Conservation (phyloP, 2,797 vertebrate species). For the Cynodonichthys magdalenae region DNA sequence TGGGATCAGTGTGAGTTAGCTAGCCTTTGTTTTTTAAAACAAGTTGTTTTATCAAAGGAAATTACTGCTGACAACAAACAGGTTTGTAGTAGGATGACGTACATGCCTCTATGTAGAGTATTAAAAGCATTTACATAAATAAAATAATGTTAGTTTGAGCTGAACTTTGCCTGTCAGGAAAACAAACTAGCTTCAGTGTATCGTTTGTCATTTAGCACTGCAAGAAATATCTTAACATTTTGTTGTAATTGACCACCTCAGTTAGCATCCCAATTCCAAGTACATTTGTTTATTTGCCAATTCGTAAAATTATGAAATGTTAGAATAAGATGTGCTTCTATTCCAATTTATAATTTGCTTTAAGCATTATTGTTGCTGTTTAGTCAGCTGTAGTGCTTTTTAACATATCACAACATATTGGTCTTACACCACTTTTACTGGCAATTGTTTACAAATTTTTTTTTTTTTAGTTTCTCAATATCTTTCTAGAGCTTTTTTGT, state of each 20-base stretch:
- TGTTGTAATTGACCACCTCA: no score
- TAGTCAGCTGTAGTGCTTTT: not conserved
- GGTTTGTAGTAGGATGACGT: not conserved
- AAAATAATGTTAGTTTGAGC: not conserved
- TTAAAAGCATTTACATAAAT: not conserved
- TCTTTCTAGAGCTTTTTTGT: no score
- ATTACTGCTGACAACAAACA: not conserved
- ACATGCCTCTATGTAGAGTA: not conserved
- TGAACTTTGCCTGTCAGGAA: constrained; percentile 4
- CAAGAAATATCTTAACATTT: no score
- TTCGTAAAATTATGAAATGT: no score
- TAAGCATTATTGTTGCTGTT: not conserved
- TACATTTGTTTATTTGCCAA: no score
- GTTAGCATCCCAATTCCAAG: no score
- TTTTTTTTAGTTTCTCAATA: no score
- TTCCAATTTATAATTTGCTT: not conserved
- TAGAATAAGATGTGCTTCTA: no score
- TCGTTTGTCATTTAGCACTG: not conserved
- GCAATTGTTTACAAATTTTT: no score
- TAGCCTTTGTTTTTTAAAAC: constrained; percentile 27
- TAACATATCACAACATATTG: no score
- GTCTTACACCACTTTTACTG: no score
- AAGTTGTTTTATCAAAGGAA: constrained; percentile 32
- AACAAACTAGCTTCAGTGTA: not conserved
- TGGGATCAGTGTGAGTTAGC: constrained; percentile 27